A percentile compares a stretch with the other conserved stretches of the same genome.
phyloP scores from a whole-genome alignment of 2,888 invertebrate genomes.

The Meiosimyza platycephala region DNA sequence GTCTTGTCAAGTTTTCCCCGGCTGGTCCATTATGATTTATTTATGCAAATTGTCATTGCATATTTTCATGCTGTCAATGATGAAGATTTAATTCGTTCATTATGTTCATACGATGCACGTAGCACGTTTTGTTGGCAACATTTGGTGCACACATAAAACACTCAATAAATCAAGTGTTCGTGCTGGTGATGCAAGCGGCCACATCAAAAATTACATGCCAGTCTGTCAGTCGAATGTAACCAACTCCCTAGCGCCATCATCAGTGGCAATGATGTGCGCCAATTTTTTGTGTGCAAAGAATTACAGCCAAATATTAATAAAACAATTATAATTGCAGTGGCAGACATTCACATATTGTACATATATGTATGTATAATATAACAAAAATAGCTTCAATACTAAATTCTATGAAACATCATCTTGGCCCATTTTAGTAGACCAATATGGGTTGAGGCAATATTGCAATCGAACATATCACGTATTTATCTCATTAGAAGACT shows the following conservation, averaged over 20 bases:
- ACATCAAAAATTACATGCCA: conserved; percentile 5
- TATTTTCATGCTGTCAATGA: conserved; percentile 20
- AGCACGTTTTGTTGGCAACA: conserved; percentile 17
- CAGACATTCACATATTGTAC: neutral
- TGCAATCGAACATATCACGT: conserved; percentile 30
- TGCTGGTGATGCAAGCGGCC: neutral
- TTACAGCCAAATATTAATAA: neutral
- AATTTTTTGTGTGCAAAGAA: neutral
- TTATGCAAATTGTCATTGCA: conserved; percentile 23
- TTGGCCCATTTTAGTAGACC: neutral
- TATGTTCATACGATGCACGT: neutral
- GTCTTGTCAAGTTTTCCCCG: neutral
- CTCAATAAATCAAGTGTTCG: conserved; percentile 24
- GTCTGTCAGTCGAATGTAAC: too few species aligned
- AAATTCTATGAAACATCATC: neutral
- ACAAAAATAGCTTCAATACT: neutral
- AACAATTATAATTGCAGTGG: conserved; percentile 15
- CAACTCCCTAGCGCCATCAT: neutral
- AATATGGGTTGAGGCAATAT: neutral
- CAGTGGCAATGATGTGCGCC: too few species aligned
- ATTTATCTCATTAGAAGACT: conserved; percentile 31
- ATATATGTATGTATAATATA: too few species aligned
- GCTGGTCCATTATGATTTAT: conserved; percentile 10
- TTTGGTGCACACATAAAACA: conserved; percentile 25
- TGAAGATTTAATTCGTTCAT: neutral